Evolutionary conservation across 2,888 invertebrate species (phyloP).

Genomic region (Cremastinae sp.): DNA sequence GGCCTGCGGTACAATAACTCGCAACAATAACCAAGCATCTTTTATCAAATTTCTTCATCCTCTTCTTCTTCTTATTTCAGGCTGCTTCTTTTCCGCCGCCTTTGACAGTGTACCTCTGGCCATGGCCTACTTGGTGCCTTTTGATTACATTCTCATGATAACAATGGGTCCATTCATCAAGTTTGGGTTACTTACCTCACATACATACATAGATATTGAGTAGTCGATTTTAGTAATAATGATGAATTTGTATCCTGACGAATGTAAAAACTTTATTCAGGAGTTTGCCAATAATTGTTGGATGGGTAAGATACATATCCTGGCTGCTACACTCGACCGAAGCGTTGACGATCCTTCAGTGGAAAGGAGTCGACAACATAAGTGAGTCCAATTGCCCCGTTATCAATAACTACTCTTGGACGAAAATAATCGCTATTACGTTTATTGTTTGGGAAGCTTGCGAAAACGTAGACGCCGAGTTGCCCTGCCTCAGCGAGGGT

Average conservation of each 20-base stretch:
- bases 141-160: constrained; percentile 93
- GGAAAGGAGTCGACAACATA: constrained; percentile 88
- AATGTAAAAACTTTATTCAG: constrained; percentile 79
- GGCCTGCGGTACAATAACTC: constrained; percentile 86
- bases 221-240: background rate
- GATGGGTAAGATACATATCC: constrained; percentile 90
- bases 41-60: no score
- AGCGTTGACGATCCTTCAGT: constrained; percentile 90
- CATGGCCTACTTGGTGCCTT: constrained; percentile 92
- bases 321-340: constrained; percentile 95
- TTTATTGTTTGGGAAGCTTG: constrained; percentile 82
- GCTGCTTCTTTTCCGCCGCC: constrained; percentile 91
- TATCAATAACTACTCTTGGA: background rate
- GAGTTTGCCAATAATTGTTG: constrained; percentile 86
- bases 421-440: background rate
- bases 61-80: constrained; percentile 79
- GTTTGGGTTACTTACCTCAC: constrained; percentile 87
- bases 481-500: constrained; percentile 88
- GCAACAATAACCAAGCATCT: no score
- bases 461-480: constrained; percentile 82
- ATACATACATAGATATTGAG: background rate
- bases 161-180: constrained; percentile 93
- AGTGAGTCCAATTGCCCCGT: constrained; percentile 81
- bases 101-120: constrained; percentile 91
- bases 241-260: background rate